Evolutionary conservation across 1,140 invertebrate species (phyloP).

Genomic region (Zaprionus davidi): DNA sequence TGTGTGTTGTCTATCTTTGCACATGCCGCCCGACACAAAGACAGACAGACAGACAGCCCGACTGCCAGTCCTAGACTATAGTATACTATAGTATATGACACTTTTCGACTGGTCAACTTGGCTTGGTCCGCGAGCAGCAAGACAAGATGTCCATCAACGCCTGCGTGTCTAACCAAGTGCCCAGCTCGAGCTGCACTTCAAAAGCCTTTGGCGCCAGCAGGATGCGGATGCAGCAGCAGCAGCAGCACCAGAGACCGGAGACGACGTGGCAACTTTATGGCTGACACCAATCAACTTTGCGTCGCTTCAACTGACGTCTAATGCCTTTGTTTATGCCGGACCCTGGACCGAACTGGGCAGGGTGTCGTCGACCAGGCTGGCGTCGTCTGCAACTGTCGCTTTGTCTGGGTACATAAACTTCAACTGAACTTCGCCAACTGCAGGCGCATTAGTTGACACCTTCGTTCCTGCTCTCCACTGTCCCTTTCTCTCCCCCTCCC

Average conservation of each 20-base stretch:
- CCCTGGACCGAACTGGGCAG: not conserved
- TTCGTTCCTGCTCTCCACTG: not conserved
- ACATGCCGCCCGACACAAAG: constrained; percentile 40
- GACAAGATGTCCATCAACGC: constrained; percentile 81
- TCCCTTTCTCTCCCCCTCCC: constrained; percentile 8
- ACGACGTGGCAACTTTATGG: constrained; percentile 70
- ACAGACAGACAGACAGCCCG: constrained; percentile 9
- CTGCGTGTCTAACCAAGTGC: constrained; percentile 79
- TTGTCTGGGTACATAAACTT: constrained; percentile 26
- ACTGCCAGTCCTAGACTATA: constrained; percentile 1
- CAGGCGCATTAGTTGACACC: constrained; percentile 38
- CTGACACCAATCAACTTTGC: constrained; percentile 82
- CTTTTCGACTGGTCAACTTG: constrained; percentile 54
- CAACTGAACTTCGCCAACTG: not conserved
- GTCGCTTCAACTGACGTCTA: constrained; percentile 67
- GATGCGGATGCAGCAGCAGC: constrained; percentile 33
- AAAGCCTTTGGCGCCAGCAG: constrained; percentile 79
- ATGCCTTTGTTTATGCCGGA: constrained; percentile 74
- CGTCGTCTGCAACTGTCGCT: constrained; percentile 1
- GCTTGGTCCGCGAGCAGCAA: constrained; percentile 20
- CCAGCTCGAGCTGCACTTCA: constrained; percentile 62
- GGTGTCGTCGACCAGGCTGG: not conserved
- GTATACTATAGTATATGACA: constrained; percentile 48
- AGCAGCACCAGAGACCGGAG: constrained; percentile 37
- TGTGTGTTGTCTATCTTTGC: constrained; percentile 36